Evolutionary conservation across 2,888 invertebrate species (phyloP), one percentile per base, ranked within the genome.

Genomic region (Dryobota labecula): DNA sequence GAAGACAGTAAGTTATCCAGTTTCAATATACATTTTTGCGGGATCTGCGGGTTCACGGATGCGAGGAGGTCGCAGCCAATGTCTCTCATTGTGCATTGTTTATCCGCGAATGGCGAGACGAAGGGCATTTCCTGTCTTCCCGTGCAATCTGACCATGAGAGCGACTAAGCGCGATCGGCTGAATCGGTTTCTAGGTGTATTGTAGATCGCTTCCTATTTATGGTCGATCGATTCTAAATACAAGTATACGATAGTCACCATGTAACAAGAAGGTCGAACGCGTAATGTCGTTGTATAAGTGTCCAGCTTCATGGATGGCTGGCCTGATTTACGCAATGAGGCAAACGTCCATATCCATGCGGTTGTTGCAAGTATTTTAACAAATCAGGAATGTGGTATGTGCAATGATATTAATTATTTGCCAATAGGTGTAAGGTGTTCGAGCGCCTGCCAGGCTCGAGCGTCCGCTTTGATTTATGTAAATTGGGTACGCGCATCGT

Each of bases 101-200:
- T 83, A 88, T 81, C 83, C 87, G 84, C 88, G 88, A 89, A 89
- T 86, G 90, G 90, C 90, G 90, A 89, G 86, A 86, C 92, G 90
- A 93, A 95, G 94, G 94, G 93, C 93, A 93, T 90, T 93, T 94
- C 93, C 94, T 93, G 94, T 93, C 88, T 90, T 92, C 90, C 89
- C 89, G 85, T 83, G 82, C 82, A 83, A 86, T 77, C 87, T 90
- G 93, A 82, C 94, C 94, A 87, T 94, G 94, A 91, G 84, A 84
- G 81, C 87, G 86, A 88, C 86, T 87, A 88, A 84, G 83, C 80
- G 80, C 88, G 86, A 89, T 90, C 86, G 83, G 80, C 85, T 85
- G 85, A 78, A 87, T 87, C 88, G 87, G 80, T 79, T 76, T 70
- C 77, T 79, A 76, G 72, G 70, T 70, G 63, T 79, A 79, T 76